phyloP scores from a whole-genome alignment of 2,113 vertebrate species.

The Nibea coibor region DNA sequence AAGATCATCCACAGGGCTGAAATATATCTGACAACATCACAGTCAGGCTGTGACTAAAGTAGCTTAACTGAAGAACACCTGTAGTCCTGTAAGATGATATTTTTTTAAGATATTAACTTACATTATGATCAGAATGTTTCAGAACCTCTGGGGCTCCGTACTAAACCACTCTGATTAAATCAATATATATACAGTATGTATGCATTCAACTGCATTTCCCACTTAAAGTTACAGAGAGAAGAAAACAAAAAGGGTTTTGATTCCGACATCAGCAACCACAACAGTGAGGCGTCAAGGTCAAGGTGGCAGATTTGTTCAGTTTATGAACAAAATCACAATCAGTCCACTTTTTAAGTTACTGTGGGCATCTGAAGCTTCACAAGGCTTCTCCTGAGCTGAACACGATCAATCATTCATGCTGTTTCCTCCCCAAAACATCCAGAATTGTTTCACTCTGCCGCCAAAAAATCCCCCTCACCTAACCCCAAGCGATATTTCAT shows the following conservation, averaged over 20 bases:
- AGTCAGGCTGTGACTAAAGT: background rate
- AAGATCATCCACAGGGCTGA: background rate
- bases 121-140: background rate
- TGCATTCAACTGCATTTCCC: background rate
- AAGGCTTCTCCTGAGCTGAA: background rate
- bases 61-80: background rate
- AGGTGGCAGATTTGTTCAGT: conserved; percentile 14
- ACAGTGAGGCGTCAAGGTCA: conserved; percentile 48
- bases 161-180: background rate
- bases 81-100: background rate
- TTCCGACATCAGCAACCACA: conserved; percentile 37
- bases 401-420: background rate
- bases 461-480: background rate
- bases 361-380: background rate
- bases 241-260: background rate
- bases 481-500: conserved; percentile 3
- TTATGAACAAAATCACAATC: conserved; percentile 13
- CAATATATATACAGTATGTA: background rate
- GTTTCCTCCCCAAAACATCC: conserved; percentile 9
- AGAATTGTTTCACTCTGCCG: background rate
- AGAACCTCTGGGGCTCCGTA: background rate
- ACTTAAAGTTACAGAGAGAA: background rate
- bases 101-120: background rate
- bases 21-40: background rate
- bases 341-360: conserved; percentile 19